These are phyloP conservation scores for Trididemnum clinides DNA, from an alignment of 23 tunicate species.

Conservation along the genomic window DNA sequence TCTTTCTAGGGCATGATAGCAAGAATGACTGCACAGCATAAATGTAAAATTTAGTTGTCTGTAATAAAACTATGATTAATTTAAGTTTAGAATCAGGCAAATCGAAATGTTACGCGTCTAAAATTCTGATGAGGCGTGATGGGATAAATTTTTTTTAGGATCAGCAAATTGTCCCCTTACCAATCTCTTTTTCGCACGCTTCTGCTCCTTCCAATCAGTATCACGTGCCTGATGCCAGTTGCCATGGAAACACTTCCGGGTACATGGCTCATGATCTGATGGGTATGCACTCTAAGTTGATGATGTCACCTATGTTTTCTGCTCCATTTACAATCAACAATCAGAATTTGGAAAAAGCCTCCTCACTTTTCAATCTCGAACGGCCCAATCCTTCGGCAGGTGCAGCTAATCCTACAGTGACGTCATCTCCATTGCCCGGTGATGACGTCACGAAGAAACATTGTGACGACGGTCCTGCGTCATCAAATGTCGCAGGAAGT, in stretches of 20 bases:
- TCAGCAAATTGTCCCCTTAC: constrained; percentile 30
- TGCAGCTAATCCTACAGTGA: neutral
- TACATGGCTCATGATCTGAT: neutral
- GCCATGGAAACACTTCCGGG: neutral
- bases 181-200: constrained; percentile 26
- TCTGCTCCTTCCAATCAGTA: neutral
- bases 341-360: neutral
- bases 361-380: neutral
- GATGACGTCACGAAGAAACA: neutral
- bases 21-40: too few relatives aligned
- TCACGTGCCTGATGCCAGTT: neutral
- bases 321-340: neutral
- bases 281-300: neutral
- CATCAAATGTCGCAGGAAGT: neutral
- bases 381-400: neutral
- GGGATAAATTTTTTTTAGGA: too few relatives aligned
- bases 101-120: too few relatives aligned
- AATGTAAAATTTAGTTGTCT: too few relatives aligned
- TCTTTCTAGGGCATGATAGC: too few relatives aligned
- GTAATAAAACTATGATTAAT: too few relatives aligned
- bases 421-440: neutral
- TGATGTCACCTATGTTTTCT: neutral
- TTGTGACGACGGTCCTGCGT: neutral
- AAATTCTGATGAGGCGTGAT: too few relatives aligned
- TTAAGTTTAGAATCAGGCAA: too few relatives aligned